Evolutionary conservation across 2,113 vertebrate species (phyloP).

Genomic region (Okapia johnstoni): DNA sequence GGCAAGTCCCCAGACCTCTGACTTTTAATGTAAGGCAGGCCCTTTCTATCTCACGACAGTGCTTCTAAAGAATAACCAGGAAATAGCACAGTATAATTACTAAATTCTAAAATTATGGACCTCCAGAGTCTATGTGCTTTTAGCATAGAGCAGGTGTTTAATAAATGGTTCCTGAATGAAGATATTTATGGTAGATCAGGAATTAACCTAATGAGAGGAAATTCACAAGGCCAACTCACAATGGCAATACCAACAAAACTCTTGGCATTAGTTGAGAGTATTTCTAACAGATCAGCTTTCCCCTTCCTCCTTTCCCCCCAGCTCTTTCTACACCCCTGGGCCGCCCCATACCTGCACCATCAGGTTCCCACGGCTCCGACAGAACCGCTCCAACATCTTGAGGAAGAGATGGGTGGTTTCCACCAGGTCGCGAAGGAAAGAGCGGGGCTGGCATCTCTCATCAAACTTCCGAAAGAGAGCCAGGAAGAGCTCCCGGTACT

Average conservation of each 20-base stretch:
- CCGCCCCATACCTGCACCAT: slow-evolving; percentile 89
- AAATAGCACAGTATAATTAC: not conserved
- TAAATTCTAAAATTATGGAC: not conserved
- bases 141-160: not conserved
- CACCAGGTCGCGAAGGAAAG: slow-evolving; percentile 92
- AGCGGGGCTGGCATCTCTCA: slow-evolving; percentile 88
- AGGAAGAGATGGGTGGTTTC: slow-evolving; percentile 96
- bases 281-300: not conserved
- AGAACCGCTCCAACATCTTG: slow-evolving; percentile 94
- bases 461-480: slow-evolving; percentile 93
- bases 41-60: not conserved
- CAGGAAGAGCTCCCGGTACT: slow-evolving; percentile 95
- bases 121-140: not conserved
- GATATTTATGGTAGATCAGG: not conserved
- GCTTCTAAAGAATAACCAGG: not conserved
- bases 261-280: not conserved
- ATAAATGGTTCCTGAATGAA: not conserved
- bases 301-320: not conserved
- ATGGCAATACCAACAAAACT: not conserved
- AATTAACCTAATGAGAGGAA: not conserved
- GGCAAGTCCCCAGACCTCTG: not conserved
- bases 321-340: not conserved
- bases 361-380: slow-evolving; percentile 85
- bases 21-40: not conserved
- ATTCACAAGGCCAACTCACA: not conserved